phyloP scores from a whole-genome alignment of 2,888 invertebrate species.

The Euplagia quadripunctaria region DNA sequence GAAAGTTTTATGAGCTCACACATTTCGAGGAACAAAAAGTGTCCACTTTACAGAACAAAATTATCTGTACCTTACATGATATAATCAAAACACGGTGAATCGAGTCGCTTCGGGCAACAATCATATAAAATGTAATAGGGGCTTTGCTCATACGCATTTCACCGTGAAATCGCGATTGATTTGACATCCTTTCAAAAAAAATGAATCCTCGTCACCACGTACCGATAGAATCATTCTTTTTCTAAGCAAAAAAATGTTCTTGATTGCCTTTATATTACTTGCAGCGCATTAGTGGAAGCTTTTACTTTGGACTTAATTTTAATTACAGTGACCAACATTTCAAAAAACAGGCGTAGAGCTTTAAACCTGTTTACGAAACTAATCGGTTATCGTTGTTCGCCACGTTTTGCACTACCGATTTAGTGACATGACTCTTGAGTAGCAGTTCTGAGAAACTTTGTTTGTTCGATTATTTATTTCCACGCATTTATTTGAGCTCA shows the following conservation, averaged over 20 bases:
- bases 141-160: constrained; percentile 31
- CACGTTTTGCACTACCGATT: neutral
- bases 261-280: constrained; percentile 13
- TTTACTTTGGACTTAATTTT: constrained; percentile 19
- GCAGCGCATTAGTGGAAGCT: neutral
- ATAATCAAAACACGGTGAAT: constrained; percentile 33
- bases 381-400: neutral
- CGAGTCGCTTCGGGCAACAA: constrained; percentile 21
- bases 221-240: constrained; percentile 19
- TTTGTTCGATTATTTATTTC: no score
- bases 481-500: no score
- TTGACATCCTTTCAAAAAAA: constrained; percentile 24
- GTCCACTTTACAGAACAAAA: constrained; percentile 18
- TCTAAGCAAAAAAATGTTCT: constrained; percentile 17
- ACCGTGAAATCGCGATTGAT: constrained; percentile 35
- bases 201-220: constrained; percentile 21
- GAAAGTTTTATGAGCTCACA: constrained; percentile 27
- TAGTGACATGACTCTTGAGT: neutral
- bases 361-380: neutral
- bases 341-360: no score
- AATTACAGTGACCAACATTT: constrained; percentile 15
- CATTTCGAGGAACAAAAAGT: constrained; percentile 11
- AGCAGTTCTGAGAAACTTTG: neutral
- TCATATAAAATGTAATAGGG: constrained; percentile 31
- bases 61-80: constrained; percentile 26